Percentiles rank a stretch among this genome's conserved stretches.
Conservation (phyloP, 2,797 vertebrate species). For the Cephalopachus bancanus region DNA sequence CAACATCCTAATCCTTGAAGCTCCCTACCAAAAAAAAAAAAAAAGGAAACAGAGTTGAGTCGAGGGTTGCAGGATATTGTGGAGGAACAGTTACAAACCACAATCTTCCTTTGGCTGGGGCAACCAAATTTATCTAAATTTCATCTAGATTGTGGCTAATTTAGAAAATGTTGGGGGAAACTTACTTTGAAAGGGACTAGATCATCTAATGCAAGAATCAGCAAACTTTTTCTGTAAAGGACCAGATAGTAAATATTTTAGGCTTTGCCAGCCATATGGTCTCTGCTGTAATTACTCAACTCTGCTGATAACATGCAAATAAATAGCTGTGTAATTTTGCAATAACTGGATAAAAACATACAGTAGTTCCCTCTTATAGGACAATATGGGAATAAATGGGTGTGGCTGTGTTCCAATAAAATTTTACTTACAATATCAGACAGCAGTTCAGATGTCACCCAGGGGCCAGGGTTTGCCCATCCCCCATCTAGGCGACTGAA, state of each 20-base stretch:
- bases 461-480: rapidly evolving
- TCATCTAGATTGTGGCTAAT: background rate
- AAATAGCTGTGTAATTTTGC: background rate
- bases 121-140: background rate
- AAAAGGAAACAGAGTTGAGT: background rate
- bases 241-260: background rate
- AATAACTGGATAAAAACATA: background rate
- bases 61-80: background rate
- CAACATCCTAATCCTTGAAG: background rate
- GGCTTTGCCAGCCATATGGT: background rate
- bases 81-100: background rate
- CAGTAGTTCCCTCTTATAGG: background rate
- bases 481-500: background rate
- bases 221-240: background rate
- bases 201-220: background rate
- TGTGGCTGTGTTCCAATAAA: background rate
- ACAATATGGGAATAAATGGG: background rate
- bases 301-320: background rate
- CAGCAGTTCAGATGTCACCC: background rate
- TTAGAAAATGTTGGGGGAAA: background rate
- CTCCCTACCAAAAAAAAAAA: background rate
- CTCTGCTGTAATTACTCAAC: background rate
- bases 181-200: background rate
- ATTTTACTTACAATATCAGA: background rate
- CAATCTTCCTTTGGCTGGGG: background rate